Base-by-base conservation (phyloP, 1,140 invertebrate species). In the Drosophila funebris region DNA sequence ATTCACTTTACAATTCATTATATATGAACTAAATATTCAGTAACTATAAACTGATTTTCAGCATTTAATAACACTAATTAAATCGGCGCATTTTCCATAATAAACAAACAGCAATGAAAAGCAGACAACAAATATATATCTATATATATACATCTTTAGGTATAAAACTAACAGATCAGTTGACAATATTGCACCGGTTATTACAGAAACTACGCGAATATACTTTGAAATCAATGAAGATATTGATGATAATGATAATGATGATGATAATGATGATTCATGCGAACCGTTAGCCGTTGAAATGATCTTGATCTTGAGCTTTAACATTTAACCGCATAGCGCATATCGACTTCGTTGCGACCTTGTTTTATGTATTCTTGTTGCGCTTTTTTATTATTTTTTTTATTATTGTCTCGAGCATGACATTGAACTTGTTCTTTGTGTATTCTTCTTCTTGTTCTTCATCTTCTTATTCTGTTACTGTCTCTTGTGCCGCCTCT, bases 321-420 rank as follows among this genome's bases (percentile, higher is more conserved):
- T 53, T 20, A 43, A 50, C 46, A 43, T 53, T 53, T 33, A 66
- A 64, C 74, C 72, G 29, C 74, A 74, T 48, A 53, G 64, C 13
- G 74, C 60, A 70, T 77, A 64, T 77, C 33, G 18, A 29, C n/a
- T 74, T 74, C 66, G 74, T 56, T 43, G 39, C 36, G 66, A 56
- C 71, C 71, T 70, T 63, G 54, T 20, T 62, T 29, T 16, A 29
- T 11, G n/a, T 57, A 11, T 53, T 41, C 56, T 62, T 48, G 8
- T 63, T 73, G 53, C 46, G n/a, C 6, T 62, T 60, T 66, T 76
- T 22, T 57, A n/a, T 39, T 16, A 18, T 52, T 39, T 22, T 20
- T n/a, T n/a, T n/a, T n/a, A n/a, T n/a, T n/a, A 9, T 4, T 43
- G 13, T 31, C 29, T 44, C 44, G 24, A 16, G 18, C 7, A 16